A percentile compares a stretch with the other conserved stretches of the same genome.
These are phyloP conservation scores for Fregata magnificens DNA, from an alignment of 2,113 vertebrate genomes.

Conservation along the genomic window DNA sequence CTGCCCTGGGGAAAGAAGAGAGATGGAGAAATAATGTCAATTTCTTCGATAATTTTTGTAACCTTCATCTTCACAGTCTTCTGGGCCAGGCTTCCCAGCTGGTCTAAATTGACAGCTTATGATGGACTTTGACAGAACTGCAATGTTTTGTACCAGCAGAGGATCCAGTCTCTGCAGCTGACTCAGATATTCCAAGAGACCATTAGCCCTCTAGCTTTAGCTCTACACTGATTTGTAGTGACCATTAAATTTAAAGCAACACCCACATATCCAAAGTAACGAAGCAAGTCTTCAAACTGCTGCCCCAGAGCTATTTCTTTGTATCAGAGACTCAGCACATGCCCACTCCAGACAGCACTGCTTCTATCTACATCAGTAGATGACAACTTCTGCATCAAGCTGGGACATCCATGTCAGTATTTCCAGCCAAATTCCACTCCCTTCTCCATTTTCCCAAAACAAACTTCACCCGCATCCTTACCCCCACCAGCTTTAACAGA, in stretches of 20 bases:
- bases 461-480: neutral
- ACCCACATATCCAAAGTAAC: neutral
- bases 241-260: constrained; percentile 28
- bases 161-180: neutral
- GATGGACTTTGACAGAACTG: neutral
- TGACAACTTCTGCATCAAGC: neutral
- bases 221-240: constrained; percentile 24
- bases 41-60: constrained; percentile 47
- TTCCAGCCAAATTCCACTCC: neutral
- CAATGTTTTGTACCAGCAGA: neutral
- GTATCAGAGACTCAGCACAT: neutral
- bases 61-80: constrained; percentile 39
- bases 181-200: constrained; percentile 9
- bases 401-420: neutral
- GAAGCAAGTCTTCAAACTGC: neutral
- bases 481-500: neutral
- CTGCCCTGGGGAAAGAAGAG: constrained; percentile 81
- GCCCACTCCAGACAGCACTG: neutral
- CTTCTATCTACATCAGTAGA: neutral
- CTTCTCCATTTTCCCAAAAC: neutral
- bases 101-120: neutral
- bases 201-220: constrained; percentile 38
- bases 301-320: neutral
- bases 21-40: constrained; percentile 51
- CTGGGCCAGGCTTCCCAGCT: neutral